Evolutionary conservation across 2,113 vertebrate species (phyloP).

Genomic region (Felis chaus): DNA sequence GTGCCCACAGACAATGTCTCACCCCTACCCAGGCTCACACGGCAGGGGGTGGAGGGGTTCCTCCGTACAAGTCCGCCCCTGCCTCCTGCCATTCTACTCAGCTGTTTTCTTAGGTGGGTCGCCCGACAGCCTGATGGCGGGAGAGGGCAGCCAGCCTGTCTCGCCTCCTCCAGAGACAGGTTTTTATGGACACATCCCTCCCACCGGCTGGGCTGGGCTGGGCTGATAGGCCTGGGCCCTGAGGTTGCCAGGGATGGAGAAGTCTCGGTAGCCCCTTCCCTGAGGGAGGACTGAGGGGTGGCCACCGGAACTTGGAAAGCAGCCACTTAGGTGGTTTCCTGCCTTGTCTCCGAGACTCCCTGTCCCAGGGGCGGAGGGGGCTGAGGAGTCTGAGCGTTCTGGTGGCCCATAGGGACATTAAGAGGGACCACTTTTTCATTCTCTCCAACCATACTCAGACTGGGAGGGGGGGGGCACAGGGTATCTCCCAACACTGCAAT

Average conservation of each 20-base stretch:
- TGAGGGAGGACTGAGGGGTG: neutral
- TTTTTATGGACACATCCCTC: neutral
- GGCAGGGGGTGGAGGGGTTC: neutral
- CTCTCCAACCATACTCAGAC: neutral
- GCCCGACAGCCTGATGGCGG: no score
- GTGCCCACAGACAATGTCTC: neutral
- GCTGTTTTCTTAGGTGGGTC: neutral
- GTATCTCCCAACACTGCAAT: neutral
- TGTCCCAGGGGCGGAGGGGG: neutral
- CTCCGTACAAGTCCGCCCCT: neutral
- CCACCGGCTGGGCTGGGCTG: neutral
- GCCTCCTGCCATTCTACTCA: neutral
- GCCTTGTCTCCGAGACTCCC: neutral
- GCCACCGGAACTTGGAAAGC: neutral
- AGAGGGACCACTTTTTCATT: neutral
- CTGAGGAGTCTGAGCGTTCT: neutral
- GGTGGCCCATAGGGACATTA: neutral
- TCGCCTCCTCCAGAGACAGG: neutral
- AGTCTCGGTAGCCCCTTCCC: neutral
- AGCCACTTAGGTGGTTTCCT: neutral
- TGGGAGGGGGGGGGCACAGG: neutral
- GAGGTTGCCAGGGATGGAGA: neutral
- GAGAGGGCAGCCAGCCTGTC: neutral
- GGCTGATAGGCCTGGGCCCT: neutral
- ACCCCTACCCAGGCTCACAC: neutral